Conservation (phyloP, 64 coral and sea anemone genomes). For the Anthopleura sola region DNA sequence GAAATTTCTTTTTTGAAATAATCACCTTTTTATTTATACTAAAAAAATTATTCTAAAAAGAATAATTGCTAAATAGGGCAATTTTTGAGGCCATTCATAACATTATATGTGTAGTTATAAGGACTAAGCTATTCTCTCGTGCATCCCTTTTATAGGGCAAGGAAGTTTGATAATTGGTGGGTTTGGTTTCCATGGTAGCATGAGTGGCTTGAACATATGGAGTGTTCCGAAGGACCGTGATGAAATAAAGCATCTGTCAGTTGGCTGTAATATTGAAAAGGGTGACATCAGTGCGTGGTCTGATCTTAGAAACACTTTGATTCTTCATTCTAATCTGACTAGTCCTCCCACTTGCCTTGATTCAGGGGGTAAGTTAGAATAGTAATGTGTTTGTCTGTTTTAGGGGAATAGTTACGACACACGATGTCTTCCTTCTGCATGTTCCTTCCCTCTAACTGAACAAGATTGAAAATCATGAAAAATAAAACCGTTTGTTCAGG, state of each 20-base stretch:
- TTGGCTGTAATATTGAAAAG: not conserved
- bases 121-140: not conserved
- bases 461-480: too few species aligned
- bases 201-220: slow-evolving; percentile 18
- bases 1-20: too few species aligned
- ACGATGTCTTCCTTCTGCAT: too few species aligned
- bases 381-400: not conserved
- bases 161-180: not conserved
- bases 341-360: not conserved
- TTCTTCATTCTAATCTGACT: not conserved
- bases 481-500: too few species aligned
- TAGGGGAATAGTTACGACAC: too few species aligned
- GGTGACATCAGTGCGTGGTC: not conserved
- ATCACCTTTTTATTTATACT: too few species aligned
- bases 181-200: not conserved
- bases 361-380: not conserved
- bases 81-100: too few species aligned
- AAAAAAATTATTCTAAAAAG: too few species aligned
- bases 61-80: too few species aligned
- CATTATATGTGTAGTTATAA: too few species aligned
- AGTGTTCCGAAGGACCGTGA: not conserved
- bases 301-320: not conserved
- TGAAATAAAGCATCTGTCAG: not conserved
- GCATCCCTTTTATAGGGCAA: not conserved
- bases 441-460: too few species aligned